Evolutionary conservation across 2,113 vertebrate genomes (phyloP).

Genomic region (Kobus ellipsiprymnus): DNA sequence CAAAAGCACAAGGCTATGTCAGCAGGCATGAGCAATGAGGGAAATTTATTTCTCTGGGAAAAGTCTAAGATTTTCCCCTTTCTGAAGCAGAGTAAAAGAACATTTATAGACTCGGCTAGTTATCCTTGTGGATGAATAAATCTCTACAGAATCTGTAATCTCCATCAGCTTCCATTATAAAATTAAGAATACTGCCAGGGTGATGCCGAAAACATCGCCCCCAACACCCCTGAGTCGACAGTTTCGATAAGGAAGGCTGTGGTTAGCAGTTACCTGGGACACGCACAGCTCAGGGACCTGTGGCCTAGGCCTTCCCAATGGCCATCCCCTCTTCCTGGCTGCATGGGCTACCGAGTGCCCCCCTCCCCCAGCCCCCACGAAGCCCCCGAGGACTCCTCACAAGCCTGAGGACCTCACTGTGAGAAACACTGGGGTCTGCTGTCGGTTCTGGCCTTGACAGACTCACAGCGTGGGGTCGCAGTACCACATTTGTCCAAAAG

Average conservation of each 20-base stretch:
- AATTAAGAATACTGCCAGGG: background rate
- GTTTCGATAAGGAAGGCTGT: background rate
- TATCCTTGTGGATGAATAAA: background rate
- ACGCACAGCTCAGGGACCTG: background rate
- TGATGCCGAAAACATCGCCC: background rate
- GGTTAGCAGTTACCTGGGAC: background rate
- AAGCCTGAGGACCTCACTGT: background rate
- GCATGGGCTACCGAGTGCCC: background rate
- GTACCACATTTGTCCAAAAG: background rate
- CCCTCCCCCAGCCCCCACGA: background rate
- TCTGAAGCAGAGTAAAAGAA: background rate
- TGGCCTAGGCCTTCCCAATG: background rate
- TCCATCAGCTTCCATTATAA: background rate
- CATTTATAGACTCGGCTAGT: background rate
- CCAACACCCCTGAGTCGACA: background rate
- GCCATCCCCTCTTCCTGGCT: background rate
- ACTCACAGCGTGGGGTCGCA: background rate
- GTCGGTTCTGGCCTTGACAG: background rate
- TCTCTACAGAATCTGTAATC: background rate
- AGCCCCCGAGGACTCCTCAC: background rate
- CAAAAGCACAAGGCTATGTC: background rate
- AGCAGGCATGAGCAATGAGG: constrained; percentile 13
- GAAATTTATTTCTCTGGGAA: background rate
- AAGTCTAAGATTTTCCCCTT: background rate
- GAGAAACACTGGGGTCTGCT: background rate